Evolutionary conservation across 2,888 invertebrate genomes (phyloP).

Genomic region (Odiellus spinosus): DNA sequence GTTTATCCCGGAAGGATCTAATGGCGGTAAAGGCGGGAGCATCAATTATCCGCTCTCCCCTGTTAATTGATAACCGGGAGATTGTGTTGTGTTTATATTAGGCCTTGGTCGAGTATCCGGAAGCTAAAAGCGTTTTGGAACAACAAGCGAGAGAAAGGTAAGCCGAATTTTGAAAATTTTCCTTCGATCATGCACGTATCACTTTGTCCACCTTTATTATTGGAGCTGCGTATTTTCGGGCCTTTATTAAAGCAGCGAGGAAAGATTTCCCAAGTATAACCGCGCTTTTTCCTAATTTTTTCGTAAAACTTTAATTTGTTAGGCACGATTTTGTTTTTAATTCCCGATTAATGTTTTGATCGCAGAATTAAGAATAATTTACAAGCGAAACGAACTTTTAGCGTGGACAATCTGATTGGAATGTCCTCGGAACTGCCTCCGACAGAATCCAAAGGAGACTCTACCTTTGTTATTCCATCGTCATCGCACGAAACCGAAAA

Average conservation of each 20-base stretch:
- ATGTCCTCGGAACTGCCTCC: too few species aligned
- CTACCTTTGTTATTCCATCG: too few species aligned
- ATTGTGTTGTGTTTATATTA: neutral
- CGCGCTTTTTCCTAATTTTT: slow-evolving; percentile 8
- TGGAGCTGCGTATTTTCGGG: too few species aligned
- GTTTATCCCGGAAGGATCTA: slow-evolving; percentile 13
- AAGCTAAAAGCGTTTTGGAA: slow-evolving; percentile 14
- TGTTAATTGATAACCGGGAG: neutral
- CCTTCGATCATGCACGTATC: neutral
- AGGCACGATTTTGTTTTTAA: too few species aligned
- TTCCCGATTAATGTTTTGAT: too few species aligned
- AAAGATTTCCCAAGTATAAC: neutral
- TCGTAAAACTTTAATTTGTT: too few species aligned
- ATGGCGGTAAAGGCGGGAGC: slow-evolving; percentile 10
- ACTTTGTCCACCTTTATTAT: neutral
- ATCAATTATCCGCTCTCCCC: neutral
- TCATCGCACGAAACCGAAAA: too few species aligned
- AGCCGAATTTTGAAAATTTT: neutral
- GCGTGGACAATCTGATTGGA: slow-evolving; percentile 10
- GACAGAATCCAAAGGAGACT: too few species aligned
- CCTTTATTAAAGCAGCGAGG: neutral
- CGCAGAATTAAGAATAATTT: slow-evolving; percentile 13
- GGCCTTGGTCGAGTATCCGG: slow-evolving; percentile 16
- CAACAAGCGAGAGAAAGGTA: slow-evolving; percentile 13
- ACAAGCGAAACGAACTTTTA: slow-evolving; percentile 14